Evolutionary conservation across 2,113 vertebrate species (phyloP), one percentile per base, ranked within the genome.

Genomic region (Psophia crepitans): DNA sequence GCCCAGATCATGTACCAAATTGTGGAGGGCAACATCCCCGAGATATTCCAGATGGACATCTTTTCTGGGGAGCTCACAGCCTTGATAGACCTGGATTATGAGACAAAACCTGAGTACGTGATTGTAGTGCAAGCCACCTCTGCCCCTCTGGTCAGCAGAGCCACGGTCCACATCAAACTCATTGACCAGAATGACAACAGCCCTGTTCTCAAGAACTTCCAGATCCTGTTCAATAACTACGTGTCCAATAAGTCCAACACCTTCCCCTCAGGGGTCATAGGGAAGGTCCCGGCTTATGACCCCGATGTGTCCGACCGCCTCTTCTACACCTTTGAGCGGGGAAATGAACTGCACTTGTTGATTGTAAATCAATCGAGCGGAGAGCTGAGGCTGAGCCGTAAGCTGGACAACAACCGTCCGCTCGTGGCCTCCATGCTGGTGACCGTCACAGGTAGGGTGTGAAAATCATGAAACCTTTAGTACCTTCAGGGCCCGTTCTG

Each of bases 1-100:
- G 99, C 99, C 65, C 99, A 99, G 92, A 99, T 99, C 81, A 99
- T 99, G 99, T 99, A 99, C 92, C 99, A 99, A 89, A 99, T 99
- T 5, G 99, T 99, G 75, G 99, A 99, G 95, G 99, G 99, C 35
- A 99, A 99, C 96, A 99, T 99, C 90, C 99, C 99, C 0, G 99
- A 99, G 97, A 99, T 99, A 91, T 99, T 99, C 95, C 99, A 99
- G 96, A 99, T 99, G 99, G 99, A 99, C 97, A 99, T 99, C 83
- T 99, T 99, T 97, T 99, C 99, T 48, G 99, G 99, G 74, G 99
- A 99, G 95, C 98, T 99, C 90, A 99, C 99, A 3, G 99, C 99
- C 23, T 98, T 99, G 61, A 99, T 99, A 76, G 99, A 99, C 97
- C 97, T 99, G 90, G 99, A 99, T 97, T 99, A 99, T 24, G 99